phyloP scores from a whole-genome alignment of 2,113 vertebrate species.

The Caranx melampygus region DNA sequence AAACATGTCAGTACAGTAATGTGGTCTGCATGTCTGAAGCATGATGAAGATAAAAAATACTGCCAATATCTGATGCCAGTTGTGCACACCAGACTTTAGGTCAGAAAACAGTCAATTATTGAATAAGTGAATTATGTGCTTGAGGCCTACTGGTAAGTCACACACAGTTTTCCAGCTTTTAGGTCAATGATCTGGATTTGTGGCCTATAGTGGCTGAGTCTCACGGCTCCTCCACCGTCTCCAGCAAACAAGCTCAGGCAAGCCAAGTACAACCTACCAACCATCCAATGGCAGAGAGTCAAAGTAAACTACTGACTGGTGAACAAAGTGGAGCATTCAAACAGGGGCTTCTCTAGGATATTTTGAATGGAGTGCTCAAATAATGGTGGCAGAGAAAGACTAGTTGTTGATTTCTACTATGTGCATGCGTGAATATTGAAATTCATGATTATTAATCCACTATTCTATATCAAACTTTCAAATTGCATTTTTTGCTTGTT shows the following conservation, averaged over 20 bases:
- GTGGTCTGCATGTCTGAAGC: background rate
- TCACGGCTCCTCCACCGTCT: background rate
- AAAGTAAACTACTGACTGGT: constrained; percentile 4
- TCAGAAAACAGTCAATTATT: background rate
- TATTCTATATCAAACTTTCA: too few relatives aligned
- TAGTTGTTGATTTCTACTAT: background rate
- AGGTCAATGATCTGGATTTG: background rate
- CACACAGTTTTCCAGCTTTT: background rate
- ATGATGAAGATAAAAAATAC: background rate
- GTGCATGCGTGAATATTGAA: background rate
- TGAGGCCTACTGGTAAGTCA: background rate
- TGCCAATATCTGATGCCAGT: background rate
- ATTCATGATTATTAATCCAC: background rate
- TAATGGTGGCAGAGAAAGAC: background rate
- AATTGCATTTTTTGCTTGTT: too few relatives aligned
- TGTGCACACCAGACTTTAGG: background rate
- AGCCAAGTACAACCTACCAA: background rate
- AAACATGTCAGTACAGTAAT: background rate
- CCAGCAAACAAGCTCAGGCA: background rate
- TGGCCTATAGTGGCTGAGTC: background rate
- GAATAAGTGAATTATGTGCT: too few relatives aligned
- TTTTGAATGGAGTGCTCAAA: background rate
- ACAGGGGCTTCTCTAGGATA: background rate
- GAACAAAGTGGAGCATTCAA: constrained; percentile 4
- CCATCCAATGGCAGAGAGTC: background rate